phyloP scores from a whole-genome alignment of 2,797 vertebrate species.

The Esox masquinongy region DNA sequence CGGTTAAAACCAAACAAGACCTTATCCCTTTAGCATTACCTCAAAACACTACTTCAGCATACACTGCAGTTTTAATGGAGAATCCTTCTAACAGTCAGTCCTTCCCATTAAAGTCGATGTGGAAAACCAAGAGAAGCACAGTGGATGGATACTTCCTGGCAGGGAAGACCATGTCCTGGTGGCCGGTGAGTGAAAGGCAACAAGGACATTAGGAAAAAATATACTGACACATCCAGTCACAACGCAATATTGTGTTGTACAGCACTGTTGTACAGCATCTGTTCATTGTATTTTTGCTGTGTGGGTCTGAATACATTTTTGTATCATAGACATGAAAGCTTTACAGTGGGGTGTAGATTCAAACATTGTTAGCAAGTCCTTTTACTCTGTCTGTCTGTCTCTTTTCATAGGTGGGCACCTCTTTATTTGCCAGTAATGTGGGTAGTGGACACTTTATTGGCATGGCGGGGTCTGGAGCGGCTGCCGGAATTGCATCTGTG shows the following conservation, averaged over 20 bases:
- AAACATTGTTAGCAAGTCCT: background rate
- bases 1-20: background rate
- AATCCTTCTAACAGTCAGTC: background rate
- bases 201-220: background rate
- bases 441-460: slow-evolving; percentile 97
- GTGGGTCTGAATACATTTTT: background rate
- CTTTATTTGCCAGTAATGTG: slow-evolving; percentile 97
- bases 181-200: slow-evolving; percentile 83
- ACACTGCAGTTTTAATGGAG: background rate
- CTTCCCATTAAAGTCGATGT: slow-evolving; percentile 85
- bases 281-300: no score
- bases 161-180: slow-evolving; percentile 95
- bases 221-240: background rate
- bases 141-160: slow-evolving; percentile 96
- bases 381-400: background rate
- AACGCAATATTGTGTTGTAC: no score
- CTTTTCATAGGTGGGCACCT: slow-evolving; percentile 85
- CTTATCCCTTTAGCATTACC: background rate
- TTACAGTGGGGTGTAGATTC: background rate
- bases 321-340: background rate
- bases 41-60: background rate
- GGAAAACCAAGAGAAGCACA: slow-evolving; percentile 90
- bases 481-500: slow-evolving; percentile 84
- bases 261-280: no score
- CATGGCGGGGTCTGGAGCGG: slow-evolving; percentile 91